Conservation (phyloP, 1,140 invertebrate species). For the Phymastichus coffea region DNA sequence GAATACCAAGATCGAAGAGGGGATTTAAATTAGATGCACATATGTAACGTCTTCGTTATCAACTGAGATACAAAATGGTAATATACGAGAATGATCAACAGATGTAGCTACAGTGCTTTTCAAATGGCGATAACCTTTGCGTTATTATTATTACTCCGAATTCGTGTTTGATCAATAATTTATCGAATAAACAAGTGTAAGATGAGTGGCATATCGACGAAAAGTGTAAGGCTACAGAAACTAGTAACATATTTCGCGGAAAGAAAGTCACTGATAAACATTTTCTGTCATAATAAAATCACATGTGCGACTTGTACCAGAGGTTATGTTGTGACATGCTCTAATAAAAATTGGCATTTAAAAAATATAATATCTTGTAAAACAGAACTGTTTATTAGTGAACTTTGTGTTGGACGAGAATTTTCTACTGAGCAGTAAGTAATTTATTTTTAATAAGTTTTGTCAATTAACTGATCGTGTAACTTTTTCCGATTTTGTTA, state of each 20-base stretch:
- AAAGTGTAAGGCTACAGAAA: background rate
- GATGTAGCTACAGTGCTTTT: too few relatives aligned
- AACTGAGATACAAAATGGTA: too few relatives aligned
- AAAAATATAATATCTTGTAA: background rate
- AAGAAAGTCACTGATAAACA: background rate
- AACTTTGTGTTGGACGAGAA: background rate
- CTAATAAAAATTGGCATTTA: constrained; percentile 4
- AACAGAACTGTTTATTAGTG: background rate
- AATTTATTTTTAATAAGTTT: background rate
- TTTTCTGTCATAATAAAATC: background rate
- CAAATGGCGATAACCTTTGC: too few relatives aligned
- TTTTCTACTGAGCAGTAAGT: constrained; percentile 30
- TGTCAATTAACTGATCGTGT: background rate
- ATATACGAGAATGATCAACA: too few relatives aligned
- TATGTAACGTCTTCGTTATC: too few relatives aligned
- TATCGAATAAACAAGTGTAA: constrained; percentile 26
- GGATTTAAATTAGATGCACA: constrained; percentile 7
- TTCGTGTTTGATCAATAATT: constrained; percentile 28
- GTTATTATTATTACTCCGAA: too few relatives aligned
- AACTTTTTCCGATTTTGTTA: background rate
- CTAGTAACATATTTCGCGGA: background rate
- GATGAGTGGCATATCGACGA: constrained; percentile 32
- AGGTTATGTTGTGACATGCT: constrained; percentile 33
- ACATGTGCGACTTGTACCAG: background rate
- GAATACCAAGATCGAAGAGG: background rate